Evolutionary conservation across 2,888 invertebrate species (phyloP).

Genomic region (Drosophila seclusa): DNA sequence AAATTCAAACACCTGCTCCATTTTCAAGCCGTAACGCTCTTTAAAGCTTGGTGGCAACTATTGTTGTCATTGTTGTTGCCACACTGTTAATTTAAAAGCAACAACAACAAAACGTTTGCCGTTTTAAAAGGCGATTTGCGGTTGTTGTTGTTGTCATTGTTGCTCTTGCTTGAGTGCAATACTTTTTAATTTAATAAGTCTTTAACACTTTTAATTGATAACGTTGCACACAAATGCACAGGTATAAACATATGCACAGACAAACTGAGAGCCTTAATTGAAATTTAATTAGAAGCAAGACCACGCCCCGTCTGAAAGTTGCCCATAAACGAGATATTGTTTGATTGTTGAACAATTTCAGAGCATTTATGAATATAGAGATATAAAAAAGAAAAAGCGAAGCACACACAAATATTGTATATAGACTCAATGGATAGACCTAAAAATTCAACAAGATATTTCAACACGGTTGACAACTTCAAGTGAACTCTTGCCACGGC

Average conservation of each 20-base stretch:
- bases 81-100: conserved; percentile 29
- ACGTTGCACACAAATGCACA: conserved; percentile 48
- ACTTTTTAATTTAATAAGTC: conserved; percentile 48
- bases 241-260: conserved; percentile 8
- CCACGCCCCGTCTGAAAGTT: conserved; percentile 6
- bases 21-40: conserved; percentile 34
- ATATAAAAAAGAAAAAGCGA: neutral
- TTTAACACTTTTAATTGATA: conserved; percentile 75
- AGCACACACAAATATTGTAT: conserved; percentile 1
- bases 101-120: conserved; percentile 33
- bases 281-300: conserved; percentile 67
- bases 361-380: neutral
- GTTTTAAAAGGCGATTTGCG: conserved; percentile 66
- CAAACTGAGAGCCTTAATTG: conserved; percentile 63
- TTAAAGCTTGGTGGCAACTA: conserved; percentile 20
- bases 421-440: too few relatives aligned
- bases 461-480: conserved; percentile 24
- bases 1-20: conserved; percentile 40
- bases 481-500: conserved; percentile 38
- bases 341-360: conserved; percentile 43
- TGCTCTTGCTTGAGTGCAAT: conserved; percentile 24
- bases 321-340: conserved; percentile 48
- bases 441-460: conserved; percentile 15
- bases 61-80: conserved; percentile 29
- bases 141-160: conserved; percentile 26